Conservation (phyloP, 1,140 invertebrate genomes). For the Micrasema minimum region DNA sequence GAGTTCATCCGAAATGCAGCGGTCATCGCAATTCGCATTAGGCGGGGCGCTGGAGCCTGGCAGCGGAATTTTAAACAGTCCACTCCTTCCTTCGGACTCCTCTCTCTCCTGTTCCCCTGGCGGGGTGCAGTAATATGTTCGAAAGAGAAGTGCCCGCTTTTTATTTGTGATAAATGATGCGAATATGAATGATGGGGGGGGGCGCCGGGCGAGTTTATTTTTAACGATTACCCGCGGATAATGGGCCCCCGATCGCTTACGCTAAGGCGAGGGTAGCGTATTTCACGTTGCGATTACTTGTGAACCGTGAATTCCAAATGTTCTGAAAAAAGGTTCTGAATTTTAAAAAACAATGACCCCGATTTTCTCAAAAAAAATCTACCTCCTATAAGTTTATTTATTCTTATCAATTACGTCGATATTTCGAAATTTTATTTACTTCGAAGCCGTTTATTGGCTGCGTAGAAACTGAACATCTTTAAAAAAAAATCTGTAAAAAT, state of each 20-base stretch:
- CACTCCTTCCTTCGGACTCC: not conserved
- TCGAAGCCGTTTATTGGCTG: too few relatives aligned
- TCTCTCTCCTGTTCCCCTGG: not conserved
- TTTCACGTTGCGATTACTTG: slow-evolving; percentile 25
- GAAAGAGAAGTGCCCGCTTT: slow-evolving; percentile 53
- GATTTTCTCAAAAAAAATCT: too few relatives aligned
- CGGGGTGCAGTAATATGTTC: slow-evolving; percentile 49
- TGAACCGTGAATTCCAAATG: slow-evolving; percentile 35
- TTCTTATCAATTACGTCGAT: too few relatives aligned
- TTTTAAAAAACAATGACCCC: slow-evolving; percentile 7
- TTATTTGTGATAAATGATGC: slow-evolving; percentile 54
- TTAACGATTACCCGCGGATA: slow-evolving; percentile 50
- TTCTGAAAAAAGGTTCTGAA: not conserved
- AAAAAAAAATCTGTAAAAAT: too few relatives aligned
- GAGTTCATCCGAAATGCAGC: slow-evolving; percentile 47
- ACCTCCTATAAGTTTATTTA: too few relatives aligned
- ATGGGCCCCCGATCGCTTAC: slow-evolving; percentile 31
- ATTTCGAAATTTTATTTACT: too few relatives aligned
- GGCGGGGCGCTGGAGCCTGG: slow-evolving; percentile 24
- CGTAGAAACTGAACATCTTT: too few relatives aligned
- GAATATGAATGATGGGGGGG: slow-evolving; percentile 52
- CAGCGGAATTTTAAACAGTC: slow-evolving; percentile 47
- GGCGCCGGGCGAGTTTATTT: slow-evolving; percentile 49
- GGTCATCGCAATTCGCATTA: slow-evolving; percentile 52
- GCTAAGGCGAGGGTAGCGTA: slow-evolving; percentile 35